Evolutionary conservation across 2,888 invertebrate genomes (phyloP).

Genomic region (Tridacna gigas): DNA sequence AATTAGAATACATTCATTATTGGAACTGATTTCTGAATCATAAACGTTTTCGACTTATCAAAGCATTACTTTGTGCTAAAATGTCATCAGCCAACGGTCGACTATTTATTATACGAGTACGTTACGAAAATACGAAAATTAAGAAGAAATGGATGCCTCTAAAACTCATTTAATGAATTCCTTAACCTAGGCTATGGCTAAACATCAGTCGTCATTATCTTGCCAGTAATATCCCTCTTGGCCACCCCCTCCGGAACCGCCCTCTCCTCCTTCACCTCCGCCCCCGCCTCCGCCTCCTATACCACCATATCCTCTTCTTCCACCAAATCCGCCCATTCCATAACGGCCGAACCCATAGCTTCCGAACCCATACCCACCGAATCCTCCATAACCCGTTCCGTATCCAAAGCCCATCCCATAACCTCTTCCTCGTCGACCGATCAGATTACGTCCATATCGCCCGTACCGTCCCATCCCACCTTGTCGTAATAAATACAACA

Average conservation of each 20-base stretch:
- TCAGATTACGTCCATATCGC: background rate
- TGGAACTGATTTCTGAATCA: too few relatives aligned
- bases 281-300: background rate
- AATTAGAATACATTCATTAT: too few relatives aligned
- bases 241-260: constrained; percentile 27
- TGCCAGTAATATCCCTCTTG: constrained; percentile 20
- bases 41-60: too few relatives aligned
- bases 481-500: constrained; percentile 14
- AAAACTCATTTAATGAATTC: too few relatives aligned
- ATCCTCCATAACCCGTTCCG: constrained; percentile 20
- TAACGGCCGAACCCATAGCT: background rate
- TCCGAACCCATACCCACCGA: constrained; percentile 16
- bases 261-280: constrained; percentile 20
- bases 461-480: constrained; percentile 12
- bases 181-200: background rate
- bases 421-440: background rate
- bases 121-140: too few relatives aligned
- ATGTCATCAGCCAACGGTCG: too few relatives aligned
- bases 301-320: background rate
- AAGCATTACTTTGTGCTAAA: too few relatives aligned
- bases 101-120: too few relatives aligned
- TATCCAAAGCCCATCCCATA: background rate
- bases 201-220: constrained; percentile 20
- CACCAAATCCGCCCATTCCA: constrained; percentile 17
- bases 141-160: too few relatives aligned